These are phyloP conservation scores for Anguilla anguilla DNA, from an alignment of 2,797 vertebrate species.

Conservation along the genomic window DNA sequence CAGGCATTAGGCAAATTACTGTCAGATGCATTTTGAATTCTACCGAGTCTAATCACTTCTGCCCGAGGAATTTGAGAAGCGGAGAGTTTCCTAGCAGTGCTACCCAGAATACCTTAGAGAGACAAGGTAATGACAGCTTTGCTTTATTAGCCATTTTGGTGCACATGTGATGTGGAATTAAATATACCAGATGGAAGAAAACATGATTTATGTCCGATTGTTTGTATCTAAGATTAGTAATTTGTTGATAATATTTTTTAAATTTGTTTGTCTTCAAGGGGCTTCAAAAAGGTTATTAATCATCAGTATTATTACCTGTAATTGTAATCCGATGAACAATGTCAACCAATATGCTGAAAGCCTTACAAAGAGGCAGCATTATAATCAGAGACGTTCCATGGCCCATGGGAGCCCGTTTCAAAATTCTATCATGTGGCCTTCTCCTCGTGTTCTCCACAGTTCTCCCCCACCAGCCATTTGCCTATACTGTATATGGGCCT, in stretches of 20 bases:
- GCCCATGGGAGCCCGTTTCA: too few relatives aligned
- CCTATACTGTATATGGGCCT: too few relatives aligned
- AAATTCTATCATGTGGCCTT: too few relatives aligned
- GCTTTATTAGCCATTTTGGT: constrained; percentile 50
- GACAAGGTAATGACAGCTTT: constrained; percentile 47
- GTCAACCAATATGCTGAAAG: background rate
- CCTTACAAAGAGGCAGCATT: background rate
- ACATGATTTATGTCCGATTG: constrained; percentile 24
- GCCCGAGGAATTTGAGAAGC: constrained; percentile 54
- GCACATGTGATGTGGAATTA: constrained; percentile 22
- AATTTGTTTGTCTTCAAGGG: background rate
- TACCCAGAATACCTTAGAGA: constrained; percentile 49
- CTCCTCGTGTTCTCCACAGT: too few relatives aligned
- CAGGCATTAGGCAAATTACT: constrained; percentile 69
- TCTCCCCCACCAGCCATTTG: too few relatives aligned
- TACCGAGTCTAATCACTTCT: constrained; percentile 65
- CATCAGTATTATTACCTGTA: constrained; percentile 15
- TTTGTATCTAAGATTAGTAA: constrained; percentile 4
- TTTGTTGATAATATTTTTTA: constrained; percentile 1
- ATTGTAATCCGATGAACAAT: background rate
- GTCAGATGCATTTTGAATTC: constrained; percentile 56
- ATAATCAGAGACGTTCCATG: background rate
- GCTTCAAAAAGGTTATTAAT: background rate
- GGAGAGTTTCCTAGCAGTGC: constrained; percentile 54
- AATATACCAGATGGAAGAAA: constrained; percentile 2